Conservation (phyloP, 2,113 vertebrate genomes). For the Pimephales promelas region DNA sequence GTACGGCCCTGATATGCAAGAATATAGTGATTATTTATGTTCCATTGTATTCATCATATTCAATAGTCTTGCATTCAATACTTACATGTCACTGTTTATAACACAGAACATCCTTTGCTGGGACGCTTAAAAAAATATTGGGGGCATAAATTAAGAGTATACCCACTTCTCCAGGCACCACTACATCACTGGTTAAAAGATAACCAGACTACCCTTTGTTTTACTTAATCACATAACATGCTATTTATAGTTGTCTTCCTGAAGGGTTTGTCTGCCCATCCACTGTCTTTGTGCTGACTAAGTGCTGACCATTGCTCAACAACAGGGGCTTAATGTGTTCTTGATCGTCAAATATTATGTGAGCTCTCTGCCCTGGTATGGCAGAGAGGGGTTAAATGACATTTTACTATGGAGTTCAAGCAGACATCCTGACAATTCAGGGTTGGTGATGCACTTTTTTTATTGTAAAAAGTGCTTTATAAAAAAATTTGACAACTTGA, state of each 20-base stretch:
- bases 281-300: conserved; percentile 4
- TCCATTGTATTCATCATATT: no score
- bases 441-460: not conserved
- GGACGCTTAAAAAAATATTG: no score
- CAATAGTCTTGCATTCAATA: no score
- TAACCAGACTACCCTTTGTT: not conserved
- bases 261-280: not conserved
- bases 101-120: no score
- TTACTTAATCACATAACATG: not conserved
- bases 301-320: conserved; percentile 2
- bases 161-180: no score
- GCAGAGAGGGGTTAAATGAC: not conserved
- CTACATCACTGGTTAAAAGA: no score
- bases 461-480: no score
- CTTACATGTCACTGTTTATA: no score
- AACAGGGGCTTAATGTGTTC: not conserved
- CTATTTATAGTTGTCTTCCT: not conserved
- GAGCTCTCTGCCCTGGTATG: not conserved
- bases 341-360: not conserved
- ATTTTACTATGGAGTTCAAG: conserved; percentile 23
- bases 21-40: no score
- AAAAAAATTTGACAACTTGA: no score
- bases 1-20: no score
- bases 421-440: not conserved
- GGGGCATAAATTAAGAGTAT: no score